Evolutionary conservation across 2,888 invertebrate genomes (phyloP), one percentile per base, ranked within the genome.

Genomic region (Polylopha cassiicola): DNA sequence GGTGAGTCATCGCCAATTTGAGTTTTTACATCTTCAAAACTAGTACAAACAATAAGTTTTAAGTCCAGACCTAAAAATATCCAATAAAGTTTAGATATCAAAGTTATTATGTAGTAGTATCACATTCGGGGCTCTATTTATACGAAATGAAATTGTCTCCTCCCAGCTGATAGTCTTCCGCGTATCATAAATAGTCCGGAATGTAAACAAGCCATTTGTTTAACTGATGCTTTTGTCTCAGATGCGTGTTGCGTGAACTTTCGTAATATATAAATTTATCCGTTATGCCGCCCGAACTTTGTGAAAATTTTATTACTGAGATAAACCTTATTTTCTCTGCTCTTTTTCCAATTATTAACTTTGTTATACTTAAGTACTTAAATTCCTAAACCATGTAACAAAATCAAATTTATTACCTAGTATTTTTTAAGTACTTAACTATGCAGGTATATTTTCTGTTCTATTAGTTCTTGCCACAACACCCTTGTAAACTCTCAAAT

Each of bases 1-100:
- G 81, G 84, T 85, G 84, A 85, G 84, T 84, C 84, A 85, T 74
- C 75, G 58, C 50, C 61, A 53, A 68, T 74, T 74, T 63, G 55
- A 60, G 63, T 59, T 55, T 43, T 63, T 65, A 60, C 61, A 55
- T 54, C 42, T 47, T 18, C 32, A 41, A 37, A 33, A 33, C 7
- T 2, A 18, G n/a, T 30, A 38, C 38, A 39, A 48, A 47, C 38
- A 29, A 46, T 37, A 39, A 49, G 29, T 13, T 16, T 47, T 39
- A 29, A 43, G 17, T 50, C 53, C 52, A 57, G 47, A 43, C 50
- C 58, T 64, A 58, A 59, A 60, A 56, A 55, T 65, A 58, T 31
- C 46, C 31, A 39, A 32, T 43, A 46, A 58, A 56, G 47, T 53
- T 54, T 50, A 49, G 61, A 53, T 57, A 44, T 50, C 39, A 32